These are phyloP conservation scores for Syngnathus floridae DNA, from an alignment of 2,113 vertebrate genomes.

Conservation along the genomic window DNA sequence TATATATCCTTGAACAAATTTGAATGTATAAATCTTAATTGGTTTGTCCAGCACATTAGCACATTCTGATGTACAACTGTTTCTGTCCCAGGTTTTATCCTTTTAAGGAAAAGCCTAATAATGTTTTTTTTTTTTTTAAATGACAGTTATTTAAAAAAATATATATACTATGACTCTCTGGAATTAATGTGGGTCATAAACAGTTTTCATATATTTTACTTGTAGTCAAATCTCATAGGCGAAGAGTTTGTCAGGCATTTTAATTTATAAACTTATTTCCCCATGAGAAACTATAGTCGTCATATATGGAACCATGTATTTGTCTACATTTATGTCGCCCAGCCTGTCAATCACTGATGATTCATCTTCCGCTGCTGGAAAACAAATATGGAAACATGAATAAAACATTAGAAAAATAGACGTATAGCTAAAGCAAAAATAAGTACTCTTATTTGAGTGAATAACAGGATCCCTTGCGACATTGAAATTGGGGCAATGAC, in stretches of 20 bases:
- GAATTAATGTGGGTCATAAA: conserved; percentile 13
- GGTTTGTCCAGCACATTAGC: no score
- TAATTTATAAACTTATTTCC: conserved; percentile 37
- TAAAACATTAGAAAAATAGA: conserved; percentile 29
- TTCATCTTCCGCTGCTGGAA: conserved; percentile 6
- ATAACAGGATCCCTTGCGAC: conserved; percentile 4
- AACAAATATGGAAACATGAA: conserved; percentile 23
- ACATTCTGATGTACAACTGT: not conserved
- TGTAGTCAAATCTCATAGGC: conserved; percentile 30
- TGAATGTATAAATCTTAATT: not conserved
- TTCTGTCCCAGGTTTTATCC: not conserved
- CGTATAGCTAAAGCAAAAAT: conserved; percentile 3
- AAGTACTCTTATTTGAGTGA: not conserved
- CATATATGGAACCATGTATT: conserved; percentile 14
- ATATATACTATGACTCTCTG: no score
- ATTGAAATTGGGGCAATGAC: conserved; percentile 22
- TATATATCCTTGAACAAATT: not conserved
- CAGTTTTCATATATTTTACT: conserved; percentile 37
- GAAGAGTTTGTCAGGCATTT: conserved; percentile 17
- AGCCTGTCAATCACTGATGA: conserved; percentile 29
- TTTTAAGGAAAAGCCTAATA: not conserved
- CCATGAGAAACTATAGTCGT: conserved; percentile 19
- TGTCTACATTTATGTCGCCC: conserved; percentile 10
- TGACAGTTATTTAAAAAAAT: not conserved
- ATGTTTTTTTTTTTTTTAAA: not conserved